Base-by-base conservation (phyloP, 2,888 invertebrate genomes). In the Stomorhina lunata region DNA sequence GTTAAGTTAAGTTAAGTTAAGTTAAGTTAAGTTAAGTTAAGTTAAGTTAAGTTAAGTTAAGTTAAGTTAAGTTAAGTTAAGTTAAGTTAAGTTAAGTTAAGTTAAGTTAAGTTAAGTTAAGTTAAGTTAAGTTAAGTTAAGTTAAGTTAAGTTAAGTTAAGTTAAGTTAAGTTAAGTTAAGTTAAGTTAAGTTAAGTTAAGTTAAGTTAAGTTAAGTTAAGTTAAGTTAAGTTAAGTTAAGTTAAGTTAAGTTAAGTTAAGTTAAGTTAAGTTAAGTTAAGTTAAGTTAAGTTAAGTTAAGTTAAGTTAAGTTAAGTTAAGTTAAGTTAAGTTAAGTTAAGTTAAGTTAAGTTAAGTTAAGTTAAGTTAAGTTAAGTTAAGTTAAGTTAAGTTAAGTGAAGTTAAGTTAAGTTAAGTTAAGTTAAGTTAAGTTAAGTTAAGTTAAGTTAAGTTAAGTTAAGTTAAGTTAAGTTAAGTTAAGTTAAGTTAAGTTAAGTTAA, bases 261-360 rank as follows among this genome's bases (percentile, higher is more conserved):
- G 15, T 59, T 29, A 59, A 59, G 15, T 59, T 59, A 59, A 59
- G 15, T 59, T 29, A 59, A 59, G 15, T 59, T 59, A 59, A 59
- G 15, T 32, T 29, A 59, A 59, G 15, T 59, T 32, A 59, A 59
- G 15, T 59, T 12, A 59, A 59, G 15, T 59, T 59, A 32, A 59
- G 15, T 59, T 34, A 59, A 59, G 15, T 59, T 59, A 59, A 59
- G 15, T 32, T 29, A 59, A 59, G 15, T 59, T 59, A 59, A 59
- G 15, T 59, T 29, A 59, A 59, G 15, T 59, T 59, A 59, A 59
- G 15, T 32, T 29, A 59, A 59, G 15, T 59, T 59, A 59, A 59
- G 15, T 59, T 29, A 59, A 59, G 15, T 32, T 59, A 32, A 32
- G 15, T 59, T 29, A n/a, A n/a, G n/a, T n/a, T n/a, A n/a, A n/a